Percentiles rank a stretch among this genome's conserved stretches.
phyloP scores from a whole-genome alignment of 2,113 vertebrate species.

The Catharus bicknelli region DNA sequence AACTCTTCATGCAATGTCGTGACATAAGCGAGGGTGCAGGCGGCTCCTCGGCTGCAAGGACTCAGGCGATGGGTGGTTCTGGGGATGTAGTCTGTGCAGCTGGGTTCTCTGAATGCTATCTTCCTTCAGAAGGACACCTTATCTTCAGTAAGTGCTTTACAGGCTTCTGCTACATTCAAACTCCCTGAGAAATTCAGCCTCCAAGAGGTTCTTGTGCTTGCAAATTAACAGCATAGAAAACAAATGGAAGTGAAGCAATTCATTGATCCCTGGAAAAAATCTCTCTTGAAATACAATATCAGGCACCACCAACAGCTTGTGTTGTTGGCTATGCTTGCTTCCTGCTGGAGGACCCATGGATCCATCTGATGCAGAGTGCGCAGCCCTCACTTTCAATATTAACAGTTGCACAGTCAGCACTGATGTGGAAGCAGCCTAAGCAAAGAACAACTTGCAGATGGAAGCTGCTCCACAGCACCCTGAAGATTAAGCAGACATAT shows the following conservation, averaged over 20 bases:
- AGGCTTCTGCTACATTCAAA: slow-evolving; percentile 44
- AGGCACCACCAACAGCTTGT: background rate
- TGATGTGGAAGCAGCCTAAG: background rate
- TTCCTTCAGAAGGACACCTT: slow-evolving; percentile 37
- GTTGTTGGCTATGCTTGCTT: background rate
- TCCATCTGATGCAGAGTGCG: background rate
- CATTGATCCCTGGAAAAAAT: background rate
- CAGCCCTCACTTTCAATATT: background rate
- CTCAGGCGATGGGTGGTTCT: background rate
- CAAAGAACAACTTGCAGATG: background rate
- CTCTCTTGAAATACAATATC: background rate
- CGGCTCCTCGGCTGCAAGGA: background rate
- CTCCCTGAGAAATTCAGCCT: background rate
- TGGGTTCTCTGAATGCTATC: background rate
- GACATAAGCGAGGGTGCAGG: slow-evolving; percentile 14
- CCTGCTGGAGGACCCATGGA: background rate
- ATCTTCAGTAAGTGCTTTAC: slow-evolving; percentile 34
- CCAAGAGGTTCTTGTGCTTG: background rate
- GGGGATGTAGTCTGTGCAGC: background rate
- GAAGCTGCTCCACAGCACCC: background rate
- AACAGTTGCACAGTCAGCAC: background rate
- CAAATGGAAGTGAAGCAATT: slow-evolving; percentile 1
- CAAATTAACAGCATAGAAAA: slow-evolving; percentile 11
- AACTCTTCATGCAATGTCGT: slow-evolving; percentile 64
- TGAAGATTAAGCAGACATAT: background rate